phyloP scores from a whole-genome alignment of 2,113 vertebrate genomes.

The Pterophyllum scalare region DNA sequence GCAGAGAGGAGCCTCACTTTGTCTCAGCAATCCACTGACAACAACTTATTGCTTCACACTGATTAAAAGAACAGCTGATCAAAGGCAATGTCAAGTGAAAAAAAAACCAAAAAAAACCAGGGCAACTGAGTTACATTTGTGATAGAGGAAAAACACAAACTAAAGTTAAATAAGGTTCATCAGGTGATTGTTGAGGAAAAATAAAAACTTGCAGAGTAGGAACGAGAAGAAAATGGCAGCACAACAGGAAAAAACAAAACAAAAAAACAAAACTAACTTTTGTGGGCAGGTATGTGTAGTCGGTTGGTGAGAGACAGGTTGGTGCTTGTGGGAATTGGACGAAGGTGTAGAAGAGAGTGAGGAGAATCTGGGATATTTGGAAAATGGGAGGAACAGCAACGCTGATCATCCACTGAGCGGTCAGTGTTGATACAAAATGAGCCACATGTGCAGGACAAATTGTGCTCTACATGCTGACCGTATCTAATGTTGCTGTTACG shows the following conservation, averaged over 20 bases:
- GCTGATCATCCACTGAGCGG: not conserved
- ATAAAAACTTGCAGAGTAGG: no score
- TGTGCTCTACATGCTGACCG: not conserved
- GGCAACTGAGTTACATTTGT: not conserved
- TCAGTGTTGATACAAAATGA: not conserved
- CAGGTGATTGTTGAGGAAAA: no score
- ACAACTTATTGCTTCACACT: not conserved
- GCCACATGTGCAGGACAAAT: not conserved
- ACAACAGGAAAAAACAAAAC: not conserved
- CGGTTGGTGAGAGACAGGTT: not conserved
- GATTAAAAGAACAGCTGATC: not conserved
- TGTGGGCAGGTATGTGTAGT: not conserved
- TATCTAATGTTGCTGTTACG: not conserved
- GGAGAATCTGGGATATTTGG: not conserved
- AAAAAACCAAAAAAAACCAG: not conserved
- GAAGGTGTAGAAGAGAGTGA: not conserved
- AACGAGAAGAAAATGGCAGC: not conserved
- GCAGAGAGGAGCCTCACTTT: not conserved
- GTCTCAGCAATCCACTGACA: not conserved
- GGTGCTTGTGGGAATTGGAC: not conserved
- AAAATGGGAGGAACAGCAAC: not conserved
- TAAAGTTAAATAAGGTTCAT: no score
- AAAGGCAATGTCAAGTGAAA: not conserved
- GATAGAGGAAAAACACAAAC: no score
- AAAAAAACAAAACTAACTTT: not conserved